These are phyloP conservation scores for Pachyuromys duprasi DNA, from an alignment of 2,797 vertebrate genomes.

Conservation along the genomic window DNA sequence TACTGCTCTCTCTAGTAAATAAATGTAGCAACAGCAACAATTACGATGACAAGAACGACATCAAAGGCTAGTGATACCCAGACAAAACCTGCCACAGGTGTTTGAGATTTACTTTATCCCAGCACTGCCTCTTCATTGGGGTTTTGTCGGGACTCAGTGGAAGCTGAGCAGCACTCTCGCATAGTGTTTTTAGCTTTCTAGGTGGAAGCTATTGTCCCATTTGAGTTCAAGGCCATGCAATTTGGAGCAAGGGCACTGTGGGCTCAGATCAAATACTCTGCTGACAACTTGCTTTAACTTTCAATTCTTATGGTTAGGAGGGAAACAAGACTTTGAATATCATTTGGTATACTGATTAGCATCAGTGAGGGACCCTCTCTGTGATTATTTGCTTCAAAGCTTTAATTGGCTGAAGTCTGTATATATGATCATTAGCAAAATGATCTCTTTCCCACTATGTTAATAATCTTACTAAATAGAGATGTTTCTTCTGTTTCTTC, in stretches of 20 bases:
- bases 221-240: slow-evolving; percentile 15
- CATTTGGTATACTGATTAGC: slow-evolving; percentile 58
- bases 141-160: neutral
- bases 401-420: slow-evolving; percentile 64
- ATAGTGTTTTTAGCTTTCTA: slow-evolving; percentile 35
- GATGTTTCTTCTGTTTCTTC: slow-evolving; percentile 64
- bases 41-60: neutral
- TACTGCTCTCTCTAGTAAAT: neutral
- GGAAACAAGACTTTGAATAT: slow-evolving; percentile 50
- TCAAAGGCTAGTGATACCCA: neutral
- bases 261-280: slow-evolving; percentile 38
- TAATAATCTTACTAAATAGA: slow-evolving; percentile 69
- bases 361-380: slow-evolving; percentile 47
- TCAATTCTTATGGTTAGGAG: slow-evolving; percentile 48
- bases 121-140: neutral
- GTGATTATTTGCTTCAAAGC: slow-evolving; percentile 65
- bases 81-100: neutral
- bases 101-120: neutral
- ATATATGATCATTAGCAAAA: slow-evolving; percentile 76
- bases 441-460: slow-evolving; percentile 52
- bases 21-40: neutral
- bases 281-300: slow-evolving; percentile 58
- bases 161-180: neutral
- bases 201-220: neutral
- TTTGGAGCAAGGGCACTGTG: slow-evolving; percentile 48